Percentiles rank a stretch among this genome's conserved stretches.
These are phyloP conservation scores for Distichodus sexfasciatus DNA, from an alignment of 2,797 vertebrate species.

Conservation along the genomic window DNA sequence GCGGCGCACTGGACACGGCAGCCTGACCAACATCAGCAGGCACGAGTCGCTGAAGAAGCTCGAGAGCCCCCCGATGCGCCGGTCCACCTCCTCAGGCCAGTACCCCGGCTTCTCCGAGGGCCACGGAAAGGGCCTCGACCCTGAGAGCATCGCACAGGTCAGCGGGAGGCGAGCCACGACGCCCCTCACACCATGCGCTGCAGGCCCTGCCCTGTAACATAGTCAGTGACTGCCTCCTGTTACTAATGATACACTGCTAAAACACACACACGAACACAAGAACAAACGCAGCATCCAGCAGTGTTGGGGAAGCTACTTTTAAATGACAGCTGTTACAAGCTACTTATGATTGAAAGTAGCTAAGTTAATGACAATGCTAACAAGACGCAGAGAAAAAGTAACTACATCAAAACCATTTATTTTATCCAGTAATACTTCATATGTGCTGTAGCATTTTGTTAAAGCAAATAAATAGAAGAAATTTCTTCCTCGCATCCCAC, in stretches of 20 bases:
- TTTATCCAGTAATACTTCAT: no score
- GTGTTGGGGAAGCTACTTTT: no score
- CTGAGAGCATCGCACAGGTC: conserved; percentile 99
- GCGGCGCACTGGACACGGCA: conserved; percentile 85
- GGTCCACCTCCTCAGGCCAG: conserved; percentile 95
- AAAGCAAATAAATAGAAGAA: no score
- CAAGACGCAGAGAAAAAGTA: no score
- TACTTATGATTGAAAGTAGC: no score
- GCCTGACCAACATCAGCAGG: conserved; percentile 91
- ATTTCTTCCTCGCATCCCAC: no score
- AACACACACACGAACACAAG: conserved; percentile 13
- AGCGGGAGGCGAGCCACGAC: conserved; percentile 74
- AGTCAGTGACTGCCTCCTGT: conserved; percentile 68
- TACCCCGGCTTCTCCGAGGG: conserved; percentile 88
- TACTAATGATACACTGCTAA: conserved; percentile 56
- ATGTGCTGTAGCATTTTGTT: no score
- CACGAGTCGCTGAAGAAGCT: conserved; percentile 94
- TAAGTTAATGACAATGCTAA: no score
- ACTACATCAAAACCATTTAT: no score
- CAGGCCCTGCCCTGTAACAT: conserved; percentile 75
- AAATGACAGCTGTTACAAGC: not conserved
- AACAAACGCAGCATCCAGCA: no score
- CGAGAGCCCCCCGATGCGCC: conserved; percentile 93
- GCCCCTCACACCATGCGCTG: conserved; percentile 71
- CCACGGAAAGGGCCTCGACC: conserved; percentile 88